A percentile compares a stretch with the other conserved stretches of the same genome.
phyloP scores from a whole-genome alignment of 2,797 vertebrate genomes.

The Trichosurus vulpecula region DNA sequence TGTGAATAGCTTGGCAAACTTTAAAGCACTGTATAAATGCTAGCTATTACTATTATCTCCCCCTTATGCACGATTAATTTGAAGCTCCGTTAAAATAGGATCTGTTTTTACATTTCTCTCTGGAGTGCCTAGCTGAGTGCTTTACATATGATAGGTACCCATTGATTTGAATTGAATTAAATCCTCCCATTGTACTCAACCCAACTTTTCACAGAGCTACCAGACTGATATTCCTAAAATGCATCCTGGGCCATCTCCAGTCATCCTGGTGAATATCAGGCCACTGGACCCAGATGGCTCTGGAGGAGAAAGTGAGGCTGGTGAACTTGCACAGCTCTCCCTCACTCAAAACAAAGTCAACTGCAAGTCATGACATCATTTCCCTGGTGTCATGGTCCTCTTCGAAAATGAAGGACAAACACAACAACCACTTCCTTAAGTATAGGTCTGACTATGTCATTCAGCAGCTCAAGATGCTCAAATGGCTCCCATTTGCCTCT shows the following conservation, averaged over 20 bases:
- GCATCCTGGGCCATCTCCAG: too few relatives aligned
- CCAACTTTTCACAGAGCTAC: not conserved
- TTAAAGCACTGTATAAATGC: not conserved
- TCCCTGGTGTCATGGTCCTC: too few relatives aligned
- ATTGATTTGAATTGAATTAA: not conserved
- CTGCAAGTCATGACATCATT: too few relatives aligned
- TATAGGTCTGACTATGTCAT: not conserved
- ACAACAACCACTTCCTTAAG: not conserved
- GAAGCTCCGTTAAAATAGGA: not conserved
- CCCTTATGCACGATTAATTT: not conserved
- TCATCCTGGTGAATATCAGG: too few relatives aligned
- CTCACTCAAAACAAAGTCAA: too few relatives aligned
- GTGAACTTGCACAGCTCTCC: too few relatives aligned
- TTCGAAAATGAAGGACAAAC: too few relatives aligned
- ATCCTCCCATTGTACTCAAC: not conserved
- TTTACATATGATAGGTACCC: not conserved
- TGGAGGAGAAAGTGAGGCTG: too few relatives aligned
- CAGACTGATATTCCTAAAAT: not conserved
- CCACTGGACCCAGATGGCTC: too few relatives aligned
- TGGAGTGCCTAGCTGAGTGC: not conserved
- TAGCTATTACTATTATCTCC: not conserved
- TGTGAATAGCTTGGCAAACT: not conserved
- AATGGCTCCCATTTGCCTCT: not conserved
- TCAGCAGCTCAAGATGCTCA: not conserved
- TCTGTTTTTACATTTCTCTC: not conserved